These are phyloP conservation scores for Gryllus longicercus DNA, from an alignment of 2,888 invertebrate genomes.

Conservation along the genomic window DNA sequence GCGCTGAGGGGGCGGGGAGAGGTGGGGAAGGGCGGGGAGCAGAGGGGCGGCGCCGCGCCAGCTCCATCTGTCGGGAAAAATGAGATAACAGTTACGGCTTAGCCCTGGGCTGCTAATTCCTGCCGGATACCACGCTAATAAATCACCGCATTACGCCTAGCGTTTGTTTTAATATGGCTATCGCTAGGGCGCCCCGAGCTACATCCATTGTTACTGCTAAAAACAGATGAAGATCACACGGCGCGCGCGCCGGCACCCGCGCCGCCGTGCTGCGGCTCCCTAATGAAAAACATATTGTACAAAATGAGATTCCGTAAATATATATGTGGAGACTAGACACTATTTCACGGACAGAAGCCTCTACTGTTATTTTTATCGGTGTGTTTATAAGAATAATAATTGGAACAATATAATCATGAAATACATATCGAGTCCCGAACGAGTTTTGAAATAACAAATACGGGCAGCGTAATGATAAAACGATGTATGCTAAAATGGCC, in stretches of 20 bases:
- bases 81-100: constrained; percentile 17
- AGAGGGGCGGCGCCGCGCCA: not conserved
- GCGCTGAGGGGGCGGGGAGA: not conserved
- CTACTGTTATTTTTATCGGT: constrained; percentile 4
- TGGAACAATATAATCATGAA: constrained; percentile 17
- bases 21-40: not conserved
- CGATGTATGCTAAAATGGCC: constrained; percentile 17
- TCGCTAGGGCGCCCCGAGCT: constrained; percentile 26
- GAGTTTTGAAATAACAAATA: constrained; percentile 17
- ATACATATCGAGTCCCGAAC: constrained; percentile 7
- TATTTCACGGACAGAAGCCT: not conserved
- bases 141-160: constrained; percentile 31
- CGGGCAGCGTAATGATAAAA: constrained; percentile 17
- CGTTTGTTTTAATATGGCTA: constrained; percentile 32
- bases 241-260: constrained; percentile 21
- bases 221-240: constrained; percentile 27
- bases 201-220: constrained; percentile 24
- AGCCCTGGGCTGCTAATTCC: constrained; percentile 17
- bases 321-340: constrained; percentile 2
- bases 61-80: constrained; percentile 17
- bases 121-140: constrained; percentile 22
- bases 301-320: constrained; percentile 17
- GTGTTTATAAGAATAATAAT: constrained; percentile 17
- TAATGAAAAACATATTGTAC: constrained; percentile 17
- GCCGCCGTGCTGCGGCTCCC: not conserved